Evolutionary conservation across 2,113 vertebrate species (phyloP).

Genomic region (Aegotheles bennettii): DNA sequence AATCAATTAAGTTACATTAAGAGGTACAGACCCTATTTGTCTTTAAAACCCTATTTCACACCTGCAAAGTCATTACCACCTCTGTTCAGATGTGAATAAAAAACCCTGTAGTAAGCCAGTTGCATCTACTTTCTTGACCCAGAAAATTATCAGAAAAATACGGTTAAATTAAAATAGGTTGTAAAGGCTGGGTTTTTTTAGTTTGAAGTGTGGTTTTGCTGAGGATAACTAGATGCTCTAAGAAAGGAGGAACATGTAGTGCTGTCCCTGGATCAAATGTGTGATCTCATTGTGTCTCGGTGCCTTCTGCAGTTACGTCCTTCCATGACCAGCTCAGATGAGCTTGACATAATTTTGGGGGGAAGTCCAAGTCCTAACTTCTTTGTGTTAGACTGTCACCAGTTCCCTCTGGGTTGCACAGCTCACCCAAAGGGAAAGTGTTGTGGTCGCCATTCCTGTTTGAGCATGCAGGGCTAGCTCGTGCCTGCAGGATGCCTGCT

Average conservation of each 20-base stretch:
- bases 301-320: not conserved
- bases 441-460: not conserved
- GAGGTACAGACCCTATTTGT: slow-evolving; percentile 55
- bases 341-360: not conserved
- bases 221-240: not conserved
- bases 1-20: slow-evolving; percentile 52
- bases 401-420: rapidly evolving
- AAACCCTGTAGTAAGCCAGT: not conserved
- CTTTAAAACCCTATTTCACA: slow-evolving; percentile 52
- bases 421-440: not conserved
- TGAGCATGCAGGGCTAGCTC: not conserved
- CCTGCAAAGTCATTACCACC: slow-evolving; percentile 40
- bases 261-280: not conserved
- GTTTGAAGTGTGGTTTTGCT: not conserved
- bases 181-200: not conserved
- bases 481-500: not conserved
- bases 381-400: rapidly evolving
- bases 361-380: not conserved
- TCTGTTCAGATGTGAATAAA: slow-evolving; percentile 42
- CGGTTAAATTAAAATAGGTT: not conserved
- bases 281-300: not conserved
- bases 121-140: slow-evolving; percentile 6
- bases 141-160: slow-evolving; percentile 24
- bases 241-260: not conserved
- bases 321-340: not conserved